phyloP scores from a whole-genome alignment of 1,140 invertebrate genomes.

The Drosophila pseudoobscura region DNA sequence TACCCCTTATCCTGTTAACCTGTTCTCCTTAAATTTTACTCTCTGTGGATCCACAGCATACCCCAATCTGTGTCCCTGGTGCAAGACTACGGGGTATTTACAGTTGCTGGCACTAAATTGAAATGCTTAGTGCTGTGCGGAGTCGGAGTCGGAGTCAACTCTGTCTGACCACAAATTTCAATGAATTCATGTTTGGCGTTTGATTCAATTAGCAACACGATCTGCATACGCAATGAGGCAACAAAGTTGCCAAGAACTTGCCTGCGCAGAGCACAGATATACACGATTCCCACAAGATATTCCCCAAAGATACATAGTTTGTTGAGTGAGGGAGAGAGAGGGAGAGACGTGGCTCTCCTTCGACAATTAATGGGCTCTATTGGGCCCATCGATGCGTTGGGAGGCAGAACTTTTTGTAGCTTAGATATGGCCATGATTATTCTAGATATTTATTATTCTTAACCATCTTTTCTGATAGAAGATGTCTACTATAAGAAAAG shows the following conservation, averaged over 20 bases:
- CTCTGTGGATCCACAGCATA: no score
- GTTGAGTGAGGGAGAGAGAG: background rate
- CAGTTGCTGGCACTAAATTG: constrained; percentile 26
- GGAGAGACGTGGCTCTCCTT: background rate
- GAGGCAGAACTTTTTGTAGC: no score
- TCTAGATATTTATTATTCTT: no score
- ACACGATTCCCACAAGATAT: no score
- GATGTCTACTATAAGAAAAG: no score
- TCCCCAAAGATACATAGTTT: background rate
- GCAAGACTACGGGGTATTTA: no score
- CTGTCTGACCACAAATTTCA: constrained; percentile 23
- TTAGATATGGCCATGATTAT: no score
- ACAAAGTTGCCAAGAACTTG: constrained; percentile 24
- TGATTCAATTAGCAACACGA: constrained; percentile 35
- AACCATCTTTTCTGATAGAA: no score
- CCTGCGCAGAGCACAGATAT: no score
- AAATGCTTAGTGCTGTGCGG: constrained; percentile 24
- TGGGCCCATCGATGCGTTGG: background rate
- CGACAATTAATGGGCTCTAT: background rate
- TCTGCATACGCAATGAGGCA: constrained; percentile 34
- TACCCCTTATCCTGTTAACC: no score
- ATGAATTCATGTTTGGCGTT: constrained; percentile 32
- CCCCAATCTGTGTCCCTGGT: no score
- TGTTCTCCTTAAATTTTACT: no score
- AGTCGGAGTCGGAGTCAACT: background rate